phyloP scores from a whole-genome alignment of 1,140 invertebrate species.

The Drosophila elegans region DNA sequence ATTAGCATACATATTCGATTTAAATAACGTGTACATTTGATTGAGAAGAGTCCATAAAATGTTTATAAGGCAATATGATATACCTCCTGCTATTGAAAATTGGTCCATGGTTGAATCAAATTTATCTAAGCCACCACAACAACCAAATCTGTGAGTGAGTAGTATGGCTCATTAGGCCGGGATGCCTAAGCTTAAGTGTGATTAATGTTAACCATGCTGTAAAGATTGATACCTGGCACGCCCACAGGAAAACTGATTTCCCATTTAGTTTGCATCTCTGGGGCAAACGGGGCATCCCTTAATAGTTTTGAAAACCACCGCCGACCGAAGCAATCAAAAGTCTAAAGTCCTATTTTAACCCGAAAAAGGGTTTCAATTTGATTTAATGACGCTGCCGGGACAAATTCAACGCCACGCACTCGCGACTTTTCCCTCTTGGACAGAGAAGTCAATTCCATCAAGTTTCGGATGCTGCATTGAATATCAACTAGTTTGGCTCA shows the following conservation, averaged over 20 bases:
- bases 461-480: conserved; percentile 79
- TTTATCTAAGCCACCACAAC: conserved; percentile 13
- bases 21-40: too few species aligned
- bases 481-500: conserved; percentile 73
- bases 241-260: conserved; percentile 49
- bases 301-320: conserved; percentile 61
- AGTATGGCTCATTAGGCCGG: conserved; percentile 56
- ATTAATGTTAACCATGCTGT: conserved; percentile 65
- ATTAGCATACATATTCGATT: too few species aligned
- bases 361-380: conserved; percentile 80
- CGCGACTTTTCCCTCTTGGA: conserved; percentile 34
- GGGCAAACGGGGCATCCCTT: conserved; percentile 5
- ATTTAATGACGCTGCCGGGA: conserved; percentile 79
- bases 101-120: conserved; percentile 8
- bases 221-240: conserved; percentile 62
- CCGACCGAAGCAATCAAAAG: conserved; percentile 70
- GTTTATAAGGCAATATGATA: not conserved
- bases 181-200: conserved; percentile 65
- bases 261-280: conserved; percentile 26
- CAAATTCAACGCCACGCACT: conserved; percentile 73
- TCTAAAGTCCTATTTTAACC: conserved; percentile 62
- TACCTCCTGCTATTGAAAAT: not conserved
- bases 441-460: conserved; percentile 81
- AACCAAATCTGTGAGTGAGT: conserved; percentile 45
- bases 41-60: too few species aligned